These are phyloP conservation scores for Siphlonurus alternatus DNA, from an alignment of 2,888 invertebrate genomes.

Conservation along the genomic window DNA sequence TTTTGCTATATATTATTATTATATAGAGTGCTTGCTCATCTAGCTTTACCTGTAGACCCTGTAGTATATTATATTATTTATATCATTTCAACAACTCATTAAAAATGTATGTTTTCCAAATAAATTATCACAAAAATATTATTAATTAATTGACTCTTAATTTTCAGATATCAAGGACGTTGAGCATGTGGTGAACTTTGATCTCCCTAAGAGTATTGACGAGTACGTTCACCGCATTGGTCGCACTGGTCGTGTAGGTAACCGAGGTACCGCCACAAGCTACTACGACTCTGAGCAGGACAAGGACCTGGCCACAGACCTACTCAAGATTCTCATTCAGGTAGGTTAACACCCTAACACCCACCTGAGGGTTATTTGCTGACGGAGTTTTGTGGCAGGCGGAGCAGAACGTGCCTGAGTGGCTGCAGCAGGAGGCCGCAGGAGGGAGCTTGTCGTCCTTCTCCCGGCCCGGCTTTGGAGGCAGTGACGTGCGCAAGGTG, in stretches of 20 bases:
- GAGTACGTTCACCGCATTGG: conserved; percentile 34
- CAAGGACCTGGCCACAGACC: conserved; percentile 36
- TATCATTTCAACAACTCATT: no score
- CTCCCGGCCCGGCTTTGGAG: not conserved
- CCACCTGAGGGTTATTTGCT: no score
- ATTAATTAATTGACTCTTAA: not conserved
- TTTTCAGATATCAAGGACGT: conserved; percentile 74
- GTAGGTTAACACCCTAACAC: no score
- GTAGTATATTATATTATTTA: no score
- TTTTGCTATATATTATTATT: no score
- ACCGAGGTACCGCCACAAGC: conserved; percentile 27
- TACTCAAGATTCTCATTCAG: conserved; percentile 54
- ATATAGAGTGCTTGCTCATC: no score
- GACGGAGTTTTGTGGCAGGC: not conserved
- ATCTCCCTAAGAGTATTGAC: conserved; percentile 28
- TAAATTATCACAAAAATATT: no score
- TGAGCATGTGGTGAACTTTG: conserved; percentile 34
- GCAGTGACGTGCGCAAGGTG: not conserved
- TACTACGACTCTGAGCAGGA: conserved; percentile 47
- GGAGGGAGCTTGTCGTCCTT: not conserved
- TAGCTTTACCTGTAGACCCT: no score
- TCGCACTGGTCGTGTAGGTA: conserved; percentile 31
- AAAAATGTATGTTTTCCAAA: no score
- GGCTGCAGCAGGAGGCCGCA: not conserved
- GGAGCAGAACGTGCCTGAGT: not conserved